phyloP scores from a whole-genome alignment of 2,113 vertebrate species.

The Gopherus evgoodei region DNA sequence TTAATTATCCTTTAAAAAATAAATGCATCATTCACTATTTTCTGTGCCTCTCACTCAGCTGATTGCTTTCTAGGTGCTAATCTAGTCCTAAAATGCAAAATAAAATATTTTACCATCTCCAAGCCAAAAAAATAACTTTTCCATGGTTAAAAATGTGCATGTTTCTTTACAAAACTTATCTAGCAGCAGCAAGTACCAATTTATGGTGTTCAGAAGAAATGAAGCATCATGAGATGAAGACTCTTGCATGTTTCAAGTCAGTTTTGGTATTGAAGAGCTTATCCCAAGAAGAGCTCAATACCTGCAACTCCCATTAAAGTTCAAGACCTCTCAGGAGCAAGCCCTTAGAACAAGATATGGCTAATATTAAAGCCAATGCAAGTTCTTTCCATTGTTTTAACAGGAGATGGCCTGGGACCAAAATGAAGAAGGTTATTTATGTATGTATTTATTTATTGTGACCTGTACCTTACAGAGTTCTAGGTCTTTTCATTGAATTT shows the following conservation, averaged over 20 bases:
- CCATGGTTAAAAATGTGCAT: not conserved
- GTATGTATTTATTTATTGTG: not conserved
- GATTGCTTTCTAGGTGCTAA: not conserved
- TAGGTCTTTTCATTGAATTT: constrained; percentile 27
- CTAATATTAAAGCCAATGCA: not conserved
- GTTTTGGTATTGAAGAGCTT: not conserved
- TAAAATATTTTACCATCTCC: not conserved
- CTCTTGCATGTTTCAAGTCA: not conserved
- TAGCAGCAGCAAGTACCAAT: not conserved
- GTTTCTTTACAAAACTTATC: not conserved
- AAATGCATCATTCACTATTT: not conserved
- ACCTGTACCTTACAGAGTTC: constrained; percentile 7
- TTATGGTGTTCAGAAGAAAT: not conserved
- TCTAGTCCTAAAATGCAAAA: not conserved
- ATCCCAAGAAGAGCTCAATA: not conserved
- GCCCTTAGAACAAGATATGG: not conserved
- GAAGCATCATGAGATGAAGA: not conserved
- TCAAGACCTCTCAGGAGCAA: not conserved
- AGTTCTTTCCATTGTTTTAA: constrained; percentile 35
- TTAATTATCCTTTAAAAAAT: not conserved
- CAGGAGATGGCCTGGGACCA: constrained; percentile 13
- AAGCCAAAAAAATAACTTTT: not conserved
- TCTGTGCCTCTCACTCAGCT: not conserved
- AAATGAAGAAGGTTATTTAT: not conserved
- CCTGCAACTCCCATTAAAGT: not conserved